Conservation (phyloP, 2,797 vertebrate genomes). For the Syncerus caffer region DNA sequence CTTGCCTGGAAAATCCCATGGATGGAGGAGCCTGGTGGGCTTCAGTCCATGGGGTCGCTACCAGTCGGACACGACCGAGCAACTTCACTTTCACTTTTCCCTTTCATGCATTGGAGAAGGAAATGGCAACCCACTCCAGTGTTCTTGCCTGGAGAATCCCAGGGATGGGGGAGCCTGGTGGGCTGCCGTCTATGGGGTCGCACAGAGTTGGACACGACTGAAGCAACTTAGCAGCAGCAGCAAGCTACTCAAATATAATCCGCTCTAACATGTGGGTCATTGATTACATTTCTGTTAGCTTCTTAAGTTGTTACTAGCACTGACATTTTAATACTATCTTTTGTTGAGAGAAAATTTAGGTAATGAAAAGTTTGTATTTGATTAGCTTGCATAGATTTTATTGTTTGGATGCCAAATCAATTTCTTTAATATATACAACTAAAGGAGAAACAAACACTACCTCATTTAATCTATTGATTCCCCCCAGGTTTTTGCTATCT, state of each 20-base stretch:
- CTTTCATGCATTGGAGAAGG: too few species aligned
- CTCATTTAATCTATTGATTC: conserved; percentile 65
- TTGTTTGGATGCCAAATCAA: conserved; percentile 54
- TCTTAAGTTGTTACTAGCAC: neutral
- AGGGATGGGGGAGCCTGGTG: too few species aligned
- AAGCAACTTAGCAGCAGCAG: too few species aligned
- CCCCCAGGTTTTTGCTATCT: conserved; percentile 49
- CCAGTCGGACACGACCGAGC: too few species aligned
- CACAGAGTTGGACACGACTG: too few species aligned
- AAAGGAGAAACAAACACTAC: conserved; percentile 56
- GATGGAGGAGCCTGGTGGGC: too few species aligned
- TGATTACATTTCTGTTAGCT: neutral
- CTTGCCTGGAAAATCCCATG: too few species aligned
- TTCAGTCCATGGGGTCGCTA: too few species aligned
- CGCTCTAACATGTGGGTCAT: neutral
- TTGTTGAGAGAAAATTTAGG: neutral
- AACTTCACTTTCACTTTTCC: too few species aligned
- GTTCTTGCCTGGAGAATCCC: too few species aligned
- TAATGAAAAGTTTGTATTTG: conserved; percentile 26
- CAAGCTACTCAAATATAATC: neutral
- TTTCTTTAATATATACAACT: conserved; percentile 56
- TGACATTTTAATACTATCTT: neutral
- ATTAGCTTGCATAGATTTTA: conserved; percentile 35
- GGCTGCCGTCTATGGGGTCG: too few species aligned
- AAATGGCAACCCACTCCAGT: too few species aligned